Conservation (phyloP, 2,113 vertebrate genomes). For the Nyctereutes procyonoides region DNA sequence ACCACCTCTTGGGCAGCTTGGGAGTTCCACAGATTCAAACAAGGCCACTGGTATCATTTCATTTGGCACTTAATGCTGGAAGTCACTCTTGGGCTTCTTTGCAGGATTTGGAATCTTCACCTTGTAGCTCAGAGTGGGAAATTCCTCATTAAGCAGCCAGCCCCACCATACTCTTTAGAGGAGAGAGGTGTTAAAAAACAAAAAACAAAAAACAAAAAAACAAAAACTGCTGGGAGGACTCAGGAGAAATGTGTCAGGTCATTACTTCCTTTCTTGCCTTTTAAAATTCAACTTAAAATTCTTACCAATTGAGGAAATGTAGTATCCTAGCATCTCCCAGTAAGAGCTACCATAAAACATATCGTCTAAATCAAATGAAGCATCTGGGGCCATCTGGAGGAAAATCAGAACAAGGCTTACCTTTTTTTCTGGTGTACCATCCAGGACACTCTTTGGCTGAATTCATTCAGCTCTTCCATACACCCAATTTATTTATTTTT, state of each 20-base stretch:
- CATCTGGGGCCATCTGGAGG: neutral
- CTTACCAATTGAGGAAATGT: neutral
- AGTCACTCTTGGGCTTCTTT: slow-evolving; percentile 44
- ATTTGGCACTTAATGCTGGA: slow-evolving; percentile 59
- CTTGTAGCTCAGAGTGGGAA: slow-evolving; percentile 46
- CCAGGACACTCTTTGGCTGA: neutral
- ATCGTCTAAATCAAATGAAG: neutral
- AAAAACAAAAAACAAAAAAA: too few species aligned
- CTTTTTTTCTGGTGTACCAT: neutral
- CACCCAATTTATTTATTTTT: neutral
- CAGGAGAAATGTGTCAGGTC: slow-evolving; percentile 29
- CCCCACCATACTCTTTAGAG: slow-evolving; percentile 8
- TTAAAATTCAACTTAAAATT: slow-evolving; percentile 47
- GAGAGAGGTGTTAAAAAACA: neutral
- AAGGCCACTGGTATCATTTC: slow-evolving; percentile 54
- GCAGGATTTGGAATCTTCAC: slow-evolving; percentile 34
- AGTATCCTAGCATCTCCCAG: neutral
- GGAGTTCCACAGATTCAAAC: neutral
- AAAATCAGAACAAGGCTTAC: neutral
- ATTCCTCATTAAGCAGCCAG: slow-evolving; percentile 62
- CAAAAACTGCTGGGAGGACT: neutral
- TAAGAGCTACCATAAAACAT: neutral
- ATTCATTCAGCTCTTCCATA: neutral
- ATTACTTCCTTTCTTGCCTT: slow-evolving; percentile 43
- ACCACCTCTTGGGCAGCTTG: slow-evolving; percentile 17